Conservation (phyloP, 2,113 vertebrate species). For the Myodes glareolus region DNA sequence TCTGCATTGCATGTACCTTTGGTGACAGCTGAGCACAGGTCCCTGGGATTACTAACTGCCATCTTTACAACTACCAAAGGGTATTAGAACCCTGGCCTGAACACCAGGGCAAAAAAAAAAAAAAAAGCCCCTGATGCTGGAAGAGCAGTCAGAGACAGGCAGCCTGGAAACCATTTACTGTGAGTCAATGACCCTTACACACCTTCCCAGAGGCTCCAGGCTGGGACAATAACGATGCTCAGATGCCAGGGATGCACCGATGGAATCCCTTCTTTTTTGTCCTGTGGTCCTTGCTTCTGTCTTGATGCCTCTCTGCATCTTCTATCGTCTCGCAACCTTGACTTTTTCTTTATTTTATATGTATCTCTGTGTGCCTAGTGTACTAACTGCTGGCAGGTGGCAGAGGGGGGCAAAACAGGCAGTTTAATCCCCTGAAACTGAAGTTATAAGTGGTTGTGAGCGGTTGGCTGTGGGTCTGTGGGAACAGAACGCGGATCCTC, state of each 20-base stretch:
- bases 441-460: neutral
- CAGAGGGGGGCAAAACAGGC: neutral
- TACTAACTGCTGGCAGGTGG: neutral
- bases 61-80: neutral
- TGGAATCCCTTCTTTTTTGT: neutral
- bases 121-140: fast-evolving
- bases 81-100: neutral
- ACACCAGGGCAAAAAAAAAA: neutral
- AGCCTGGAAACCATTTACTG: neutral
- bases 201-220: neutral
- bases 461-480: neutral
- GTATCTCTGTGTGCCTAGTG: neutral
- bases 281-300: neutral
- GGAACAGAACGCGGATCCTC: neutral
- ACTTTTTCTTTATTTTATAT: neutral
- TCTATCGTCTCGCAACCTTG: neutral
- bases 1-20: neutral
- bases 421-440: neutral
- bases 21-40: neutral
- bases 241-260: neutral
- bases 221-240: neutral
- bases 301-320: neutral
- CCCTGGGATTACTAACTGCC: neutral
- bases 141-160: neutral
- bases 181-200: neutral